Percentiles rank a stretch among this genome's conserved stretches.
phyloP scores from a whole-genome alignment of 2,888 invertebrate genomes.

The Lissonota sp. region DNA sequence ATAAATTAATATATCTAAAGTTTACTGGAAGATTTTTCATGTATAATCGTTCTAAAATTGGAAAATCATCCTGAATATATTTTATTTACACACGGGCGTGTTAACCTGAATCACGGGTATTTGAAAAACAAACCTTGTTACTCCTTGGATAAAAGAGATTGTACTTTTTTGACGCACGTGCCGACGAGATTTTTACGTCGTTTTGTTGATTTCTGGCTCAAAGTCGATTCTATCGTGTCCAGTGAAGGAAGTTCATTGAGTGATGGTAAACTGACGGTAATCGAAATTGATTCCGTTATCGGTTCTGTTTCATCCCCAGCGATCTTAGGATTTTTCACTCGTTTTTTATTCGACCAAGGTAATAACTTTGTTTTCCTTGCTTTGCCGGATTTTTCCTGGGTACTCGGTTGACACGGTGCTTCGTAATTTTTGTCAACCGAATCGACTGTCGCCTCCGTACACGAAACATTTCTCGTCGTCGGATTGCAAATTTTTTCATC shows the following conservation, averaged over 20 bases:
- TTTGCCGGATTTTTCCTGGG: constrained; percentile 11
- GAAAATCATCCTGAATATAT: too few relatives aligned
- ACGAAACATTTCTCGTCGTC: neutral
- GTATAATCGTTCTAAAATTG: too few relatives aligned
- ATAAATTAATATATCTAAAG: too few relatives aligned
- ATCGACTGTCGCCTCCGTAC: neutral
- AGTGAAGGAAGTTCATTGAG: constrained; percentile 71
- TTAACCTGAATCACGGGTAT: too few relatives aligned
- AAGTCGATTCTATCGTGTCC: constrained; percentile 51
- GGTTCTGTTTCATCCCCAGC: constrained; percentile 40
- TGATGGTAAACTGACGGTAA: constrained; percentile 51
- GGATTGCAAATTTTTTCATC: neutral
- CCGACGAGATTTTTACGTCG: constrained; percentile 69
- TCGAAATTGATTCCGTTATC: constrained; percentile 56
- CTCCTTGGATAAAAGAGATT: constrained; percentile 69
- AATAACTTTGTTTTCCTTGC: constrained; percentile 57
- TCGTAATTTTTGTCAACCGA: neutral
- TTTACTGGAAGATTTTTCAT: too few relatives aligned
- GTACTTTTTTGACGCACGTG: constrained; percentile 71
- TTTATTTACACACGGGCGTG: too few relatives aligned
- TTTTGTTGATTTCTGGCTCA: constrained; percentile 58
- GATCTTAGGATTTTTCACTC: constrained; percentile 9
- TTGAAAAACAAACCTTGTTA: constrained; percentile 37
- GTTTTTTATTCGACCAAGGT: constrained; percentile 61
- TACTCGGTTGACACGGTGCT: neutral